These are phyloP conservation scores for Drosophila kikkawai DNA, from an alignment of 1,140 invertebrate species.

Conservation along the genomic window DNA sequence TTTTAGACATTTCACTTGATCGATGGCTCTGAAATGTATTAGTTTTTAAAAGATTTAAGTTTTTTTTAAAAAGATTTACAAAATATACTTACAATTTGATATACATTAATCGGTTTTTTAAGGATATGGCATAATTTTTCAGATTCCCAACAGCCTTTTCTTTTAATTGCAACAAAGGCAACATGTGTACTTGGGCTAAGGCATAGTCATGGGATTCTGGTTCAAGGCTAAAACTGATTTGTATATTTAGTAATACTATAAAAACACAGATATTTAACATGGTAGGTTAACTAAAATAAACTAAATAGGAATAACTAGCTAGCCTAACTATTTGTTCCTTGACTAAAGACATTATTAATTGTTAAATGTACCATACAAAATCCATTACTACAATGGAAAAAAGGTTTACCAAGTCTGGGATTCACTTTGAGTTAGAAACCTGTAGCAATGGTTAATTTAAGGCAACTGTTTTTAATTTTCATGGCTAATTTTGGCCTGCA, in stretches of 20 bases:
- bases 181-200: slow-evolving; percentile 11
- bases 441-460: neutral
- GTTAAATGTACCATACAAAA: neutral
- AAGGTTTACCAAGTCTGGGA: neutral
- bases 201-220: slow-evolving; percentile 9
- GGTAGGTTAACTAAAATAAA: neutral
- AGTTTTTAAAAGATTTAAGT: neutral
- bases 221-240: neutral
- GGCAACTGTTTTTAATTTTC: neutral
- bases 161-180: slow-evolving; percentile 18
- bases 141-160: neutral
- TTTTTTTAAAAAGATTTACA: neutral
- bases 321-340: neutral
- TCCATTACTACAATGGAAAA: neutral
- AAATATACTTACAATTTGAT: slow-evolving; percentile 5
- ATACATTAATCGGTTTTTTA: neutral
- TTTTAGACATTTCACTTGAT: neutral
- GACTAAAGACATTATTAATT: neutral
- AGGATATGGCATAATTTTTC: neutral
- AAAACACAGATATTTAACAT: neutral
- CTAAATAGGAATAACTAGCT: neutral
- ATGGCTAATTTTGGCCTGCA: too few relatives aligned
- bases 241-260: neutral
- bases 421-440: neutral
- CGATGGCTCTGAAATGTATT: slow-evolving; percentile 11